phyloP scores from a whole-genome alignment of 30 jellyfish, hydroid and myxozoan genomes.

The Cassiopea xamachana region DNA sequence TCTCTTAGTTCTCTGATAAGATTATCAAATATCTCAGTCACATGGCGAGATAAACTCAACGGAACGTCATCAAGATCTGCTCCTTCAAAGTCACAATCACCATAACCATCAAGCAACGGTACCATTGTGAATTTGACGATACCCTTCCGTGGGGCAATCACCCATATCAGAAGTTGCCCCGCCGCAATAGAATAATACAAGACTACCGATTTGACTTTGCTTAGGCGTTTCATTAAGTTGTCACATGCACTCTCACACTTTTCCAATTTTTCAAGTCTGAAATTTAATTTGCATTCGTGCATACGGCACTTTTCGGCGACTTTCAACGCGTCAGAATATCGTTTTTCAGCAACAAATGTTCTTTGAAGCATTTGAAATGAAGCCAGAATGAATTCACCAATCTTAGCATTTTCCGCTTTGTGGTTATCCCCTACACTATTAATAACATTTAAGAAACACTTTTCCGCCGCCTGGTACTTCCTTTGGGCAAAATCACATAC shows the following conservation, averaged over 20 bases:
- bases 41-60: conserved; percentile 21
- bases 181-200: conserved; percentile 81
- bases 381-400: conserved; percentile 67
- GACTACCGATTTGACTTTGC: conserved; percentile 48
- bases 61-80: conserved; percentile 86
- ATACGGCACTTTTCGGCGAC: conserved; percentile 85
- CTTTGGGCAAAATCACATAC: conserved; percentile 63
- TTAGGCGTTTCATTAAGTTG: conserved; percentile 49
- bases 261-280: conserved; percentile 13
- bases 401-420: conserved; percentile 7
- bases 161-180: conserved; percentile 91
- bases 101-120: conserved; percentile 77
- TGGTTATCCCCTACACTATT: not conserved
- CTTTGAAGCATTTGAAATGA: conserved; percentile 90
- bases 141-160: conserved; percentile 87
- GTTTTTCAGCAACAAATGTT: conserved; percentile 34
- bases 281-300: conserved; percentile 36
- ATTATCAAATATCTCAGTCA: conserved; percentile 60
- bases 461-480: conserved; percentile 60
- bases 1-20: conserved; percentile 75
- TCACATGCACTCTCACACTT: conserved; percentile 23
- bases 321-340: conserved; percentile 73
- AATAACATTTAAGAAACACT: conserved; percentile 48
- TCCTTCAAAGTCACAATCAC: conserved; percentile 68
- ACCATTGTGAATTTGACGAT: conserved; percentile 81